phyloP scores from a whole-genome alignment of 2,888 invertebrate species.

The Belgica antarctica region DNA sequence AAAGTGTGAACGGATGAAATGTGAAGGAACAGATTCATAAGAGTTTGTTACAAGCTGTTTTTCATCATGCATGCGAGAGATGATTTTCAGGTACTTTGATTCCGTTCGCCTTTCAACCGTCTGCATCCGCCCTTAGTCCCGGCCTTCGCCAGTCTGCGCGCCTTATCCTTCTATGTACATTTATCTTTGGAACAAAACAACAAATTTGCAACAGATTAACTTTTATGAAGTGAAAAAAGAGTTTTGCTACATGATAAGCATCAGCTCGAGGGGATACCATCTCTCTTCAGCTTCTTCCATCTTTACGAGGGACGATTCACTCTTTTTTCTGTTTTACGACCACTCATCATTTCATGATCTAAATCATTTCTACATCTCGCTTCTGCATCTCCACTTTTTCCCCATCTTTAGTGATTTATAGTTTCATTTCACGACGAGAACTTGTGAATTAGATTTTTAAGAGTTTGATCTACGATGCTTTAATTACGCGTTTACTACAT shows the following conservation, averaged over 20 bases:
- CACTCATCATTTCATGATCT: slow-evolving; percentile 17
- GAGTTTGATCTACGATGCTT: background rate
- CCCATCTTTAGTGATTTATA: background rate
- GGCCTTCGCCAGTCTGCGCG: background rate
- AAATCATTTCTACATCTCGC: slow-evolving; percentile 4
- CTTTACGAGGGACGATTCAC: background rate
- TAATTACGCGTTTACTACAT: too few species aligned
- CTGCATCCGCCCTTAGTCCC: background rate
- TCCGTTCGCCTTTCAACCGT: background rate
- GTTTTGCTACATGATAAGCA: slow-evolving; percentile 18
- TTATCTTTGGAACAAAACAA: background rate
- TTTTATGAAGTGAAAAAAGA: slow-evolving; percentile 35
- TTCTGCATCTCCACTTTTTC: background rate
- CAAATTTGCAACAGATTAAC: slow-evolving; percentile 39
- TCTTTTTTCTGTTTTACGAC: slow-evolving; percentile 17
- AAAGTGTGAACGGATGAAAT: background rate
- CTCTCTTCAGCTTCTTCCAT: background rate
- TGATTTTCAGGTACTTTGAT: slow-evolving; percentile 30
- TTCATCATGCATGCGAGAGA: slow-evolving; percentile 22
- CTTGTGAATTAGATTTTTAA: too few species aligned
- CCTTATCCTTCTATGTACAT: background rate
- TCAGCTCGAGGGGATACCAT: background rate
- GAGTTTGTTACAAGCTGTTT: slow-evolving; percentile 20
- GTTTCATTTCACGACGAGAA: background rate
- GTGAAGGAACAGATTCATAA: slow-evolving; percentile 19